phyloP scores from a whole-genome alignment of 2,113 vertebrate species.

The Phodopus roborovskii region DNA sequence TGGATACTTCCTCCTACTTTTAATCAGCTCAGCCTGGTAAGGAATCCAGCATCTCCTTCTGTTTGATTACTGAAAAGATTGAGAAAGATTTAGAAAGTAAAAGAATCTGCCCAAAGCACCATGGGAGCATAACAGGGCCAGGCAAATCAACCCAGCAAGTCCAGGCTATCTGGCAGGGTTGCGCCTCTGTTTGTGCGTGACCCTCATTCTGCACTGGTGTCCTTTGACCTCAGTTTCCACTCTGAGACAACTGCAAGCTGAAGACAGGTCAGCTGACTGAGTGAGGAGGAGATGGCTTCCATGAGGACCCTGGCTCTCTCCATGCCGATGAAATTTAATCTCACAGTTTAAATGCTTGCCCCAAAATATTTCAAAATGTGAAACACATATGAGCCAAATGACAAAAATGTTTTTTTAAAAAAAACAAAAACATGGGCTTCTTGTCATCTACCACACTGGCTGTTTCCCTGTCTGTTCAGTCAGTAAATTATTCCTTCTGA shows the following conservation, averaged over 20 bases:
- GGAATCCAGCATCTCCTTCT: slow-evolving; percentile 18
- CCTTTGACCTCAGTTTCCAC: not conserved
- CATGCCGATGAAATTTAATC: slow-evolving; percentile 51
- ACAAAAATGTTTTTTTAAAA: slow-evolving; percentile 76
- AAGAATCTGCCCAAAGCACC: slow-evolving; percentile 11
- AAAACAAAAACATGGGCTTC: slow-evolving; percentile 78
- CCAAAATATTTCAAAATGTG: slow-evolving; percentile 81
- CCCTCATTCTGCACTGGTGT: not conserved
- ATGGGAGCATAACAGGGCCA: not conserved
- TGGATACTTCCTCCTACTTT: not conserved
- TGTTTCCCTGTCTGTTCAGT: slow-evolving; percentile 63
- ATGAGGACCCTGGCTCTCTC: slow-evolving; percentile 24
- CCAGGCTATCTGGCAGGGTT: not conserved
- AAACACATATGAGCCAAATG: slow-evolving; percentile 75
- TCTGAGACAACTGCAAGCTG: not conserved
- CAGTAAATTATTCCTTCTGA: slow-evolving; percentile 78
- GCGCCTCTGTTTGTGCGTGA: not conserved
- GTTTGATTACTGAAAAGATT: slow-evolving; percentile 9
- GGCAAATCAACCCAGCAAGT: not conserved
- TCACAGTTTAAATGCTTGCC: slow-evolving; percentile 76
- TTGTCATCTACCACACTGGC: slow-evolving; percentile 68
- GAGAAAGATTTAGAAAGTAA: slow-evolving; percentile 49
- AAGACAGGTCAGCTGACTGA: slow-evolving; percentile 50
- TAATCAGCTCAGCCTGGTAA: not conserved
- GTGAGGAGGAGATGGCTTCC: slow-evolving; percentile 21